phyloP scores from a whole-genome alignment of 2,797 vertebrate species.

The Lepidocolaptes lacrymiger region DNA sequence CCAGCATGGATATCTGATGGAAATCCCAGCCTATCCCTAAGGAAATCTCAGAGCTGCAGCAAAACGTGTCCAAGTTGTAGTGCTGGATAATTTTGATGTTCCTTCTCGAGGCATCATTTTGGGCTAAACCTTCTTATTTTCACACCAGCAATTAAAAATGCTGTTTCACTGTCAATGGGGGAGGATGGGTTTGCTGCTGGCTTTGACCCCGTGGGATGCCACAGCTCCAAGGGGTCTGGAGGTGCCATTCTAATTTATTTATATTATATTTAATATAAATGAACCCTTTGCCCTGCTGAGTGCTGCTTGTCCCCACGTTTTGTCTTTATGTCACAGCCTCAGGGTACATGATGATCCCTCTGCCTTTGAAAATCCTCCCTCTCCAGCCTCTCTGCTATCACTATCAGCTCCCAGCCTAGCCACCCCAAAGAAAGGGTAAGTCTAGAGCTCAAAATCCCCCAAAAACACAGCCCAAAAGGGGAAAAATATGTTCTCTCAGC shows the following conservation, averaged over 20 bases:
- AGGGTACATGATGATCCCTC: not conserved
- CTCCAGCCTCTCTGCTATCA: rapidly evolving
- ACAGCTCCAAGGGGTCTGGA: not conserved
- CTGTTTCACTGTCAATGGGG: not conserved
- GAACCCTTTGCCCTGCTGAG: not conserved
- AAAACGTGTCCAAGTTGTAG: not conserved
- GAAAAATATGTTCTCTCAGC: not conserved
- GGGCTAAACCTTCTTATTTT: not conserved
- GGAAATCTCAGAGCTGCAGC: not conserved
- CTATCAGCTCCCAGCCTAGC: not conserved
- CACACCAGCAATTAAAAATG: not conserved
- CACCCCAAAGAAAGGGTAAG: not conserved
- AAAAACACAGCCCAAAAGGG: not conserved
- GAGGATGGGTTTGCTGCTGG: not conserved
- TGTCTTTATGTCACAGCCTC: not conserved
- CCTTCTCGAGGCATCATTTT: not conserved
- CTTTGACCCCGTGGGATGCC: not conserved
- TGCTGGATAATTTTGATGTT: not conserved
- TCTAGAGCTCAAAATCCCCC: not conserved
- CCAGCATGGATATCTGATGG: not conserved
- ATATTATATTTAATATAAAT: not conserved
- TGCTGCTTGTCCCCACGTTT: not conserved
- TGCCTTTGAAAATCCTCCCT: not conserved
- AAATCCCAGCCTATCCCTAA: not conserved
- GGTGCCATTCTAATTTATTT: not conserved